These are phyloP conservation scores for Alcis repandata DNA, from an alignment of 2,888 invertebrate genomes.

Conservation along the genomic window DNA sequence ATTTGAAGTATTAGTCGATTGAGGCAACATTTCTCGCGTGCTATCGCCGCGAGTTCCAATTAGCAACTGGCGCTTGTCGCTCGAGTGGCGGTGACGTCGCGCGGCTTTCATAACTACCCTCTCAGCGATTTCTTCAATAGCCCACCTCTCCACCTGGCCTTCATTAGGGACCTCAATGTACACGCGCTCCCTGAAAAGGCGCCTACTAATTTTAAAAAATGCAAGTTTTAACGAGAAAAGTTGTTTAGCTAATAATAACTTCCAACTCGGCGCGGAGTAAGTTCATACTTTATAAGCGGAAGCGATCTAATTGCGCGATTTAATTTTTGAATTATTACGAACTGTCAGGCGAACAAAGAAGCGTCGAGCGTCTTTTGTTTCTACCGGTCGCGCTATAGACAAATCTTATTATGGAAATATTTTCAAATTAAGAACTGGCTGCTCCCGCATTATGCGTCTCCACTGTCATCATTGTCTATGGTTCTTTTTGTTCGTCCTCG, in stretches of 20 bases:
- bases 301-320: conserved; percentile 73
- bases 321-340: conserved; percentile 79
- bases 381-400: conserved; percentile 81
- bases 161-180: conserved; percentile 83
- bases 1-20: conserved; percentile 85
- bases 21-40: conserved; percentile 83
- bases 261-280: conserved; percentile 40
- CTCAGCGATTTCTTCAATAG: conserved; percentile 83
- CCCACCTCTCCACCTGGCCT: conserved; percentile 83
- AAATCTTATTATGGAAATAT: conserved; percentile 87
- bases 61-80: conserved; percentile 83
- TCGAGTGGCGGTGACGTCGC: conserved; percentile 84
- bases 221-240: conserved; percentile 79
- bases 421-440: conserved; percentile 86
- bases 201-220: conserved; percentile 75
- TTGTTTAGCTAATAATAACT: conserved; percentile 82
- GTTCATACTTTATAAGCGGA: conserved; percentile 51
- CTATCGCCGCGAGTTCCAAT: conserved; percentile 84
- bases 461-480: conserved; percentile 85
- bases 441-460: conserved; percentile 86
- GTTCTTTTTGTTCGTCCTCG: conserved; percentile 83
- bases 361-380: conserved; percentile 74
- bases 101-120: conserved; percentile 86
- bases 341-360: conserved; percentile 78
- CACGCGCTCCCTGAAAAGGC: conserved; percentile 74